Conservation (phyloP, 2,888 invertebrate species). For the Malacosoma neustria region DNA sequence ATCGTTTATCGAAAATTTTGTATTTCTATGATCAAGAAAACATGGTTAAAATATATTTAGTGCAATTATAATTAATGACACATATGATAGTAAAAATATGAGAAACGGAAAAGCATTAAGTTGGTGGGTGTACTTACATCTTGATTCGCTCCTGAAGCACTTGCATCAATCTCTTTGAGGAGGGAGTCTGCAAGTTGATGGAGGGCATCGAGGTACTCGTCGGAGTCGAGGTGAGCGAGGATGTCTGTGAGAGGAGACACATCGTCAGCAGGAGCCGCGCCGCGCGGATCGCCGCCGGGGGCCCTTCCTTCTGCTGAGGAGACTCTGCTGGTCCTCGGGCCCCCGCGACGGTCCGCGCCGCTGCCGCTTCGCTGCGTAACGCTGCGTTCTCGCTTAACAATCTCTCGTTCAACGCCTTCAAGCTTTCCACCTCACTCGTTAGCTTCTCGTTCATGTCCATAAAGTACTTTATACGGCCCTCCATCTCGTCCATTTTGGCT, state of each 20-base stretch:
- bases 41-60: too few relatives aligned
- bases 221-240: slow-evolving; percentile 85
- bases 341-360: slow-evolving; percentile 80
- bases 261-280: slow-evolving; percentile 83
- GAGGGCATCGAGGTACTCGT: slow-evolving; percentile 81
- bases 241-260: slow-evolving; percentile 90
- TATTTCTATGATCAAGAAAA: too few relatives aligned
- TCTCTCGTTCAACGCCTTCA: slow-evolving; percentile 80
- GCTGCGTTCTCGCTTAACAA: slow-evolving; percentile 78
- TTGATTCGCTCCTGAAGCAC: slow-evolving; percentile 79
- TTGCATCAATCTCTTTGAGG: slow-evolving; percentile 85
- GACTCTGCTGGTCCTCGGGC: slow-evolving; percentile 86
- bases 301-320: slow-evolving; percentile 97
- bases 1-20: too few relatives aligned
- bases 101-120: too few relatives aligned
- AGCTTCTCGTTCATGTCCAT: slow-evolving; percentile 78
- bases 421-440: slow-evolving; percentile 77
- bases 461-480: slow-evolving; percentile 78
- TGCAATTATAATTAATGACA: too few relatives aligned
- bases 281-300: slow-evolving; percentile 81
- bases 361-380: slow-evolving; percentile 73
- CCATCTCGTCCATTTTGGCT: slow-evolving; percentile 93
- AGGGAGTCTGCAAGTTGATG: slow-evolving; percentile 89
- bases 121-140: slow-evolving; percentile 60
- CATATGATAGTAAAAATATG: too few relatives aligned